Evolutionary conservation across 2,113 vertebrate species (phyloP), one percentile per base, ranked within the genome.

Genomic region (Ascaphus truei): DNA sequence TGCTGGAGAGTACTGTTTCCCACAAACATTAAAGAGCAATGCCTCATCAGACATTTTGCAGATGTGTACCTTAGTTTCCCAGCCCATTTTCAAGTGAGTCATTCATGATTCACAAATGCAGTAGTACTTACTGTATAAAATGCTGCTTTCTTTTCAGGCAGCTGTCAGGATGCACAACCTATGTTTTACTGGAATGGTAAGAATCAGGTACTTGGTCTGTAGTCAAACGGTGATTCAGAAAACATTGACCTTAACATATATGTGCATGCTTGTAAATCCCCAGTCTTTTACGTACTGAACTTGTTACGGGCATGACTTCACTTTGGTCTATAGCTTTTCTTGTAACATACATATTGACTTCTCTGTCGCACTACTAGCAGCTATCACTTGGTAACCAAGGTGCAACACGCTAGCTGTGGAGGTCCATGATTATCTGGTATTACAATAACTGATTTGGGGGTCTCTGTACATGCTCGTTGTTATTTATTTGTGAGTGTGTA

Each of bases 1-100:
- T 23, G 2, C 20, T 43, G 30, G 13, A 55, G 26, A 41, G 36
- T 50, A 64, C 26, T 43, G 10, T 39, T 60, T 16, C 85, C 81
- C 84, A 86, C 16, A 34, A 23, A 26, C 83, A 77, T 62, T 30
- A 68, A 68, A 43, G 77, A 80, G 83, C 79, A 53, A 78, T 45
- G 78, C 73, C 79, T 82, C 79, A 79, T 6, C 37, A 86, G 78
- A 80, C 80, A 66, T 68, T 79, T 77, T 80, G 78, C 76, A 73
- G 73, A 65, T 10, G 62, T 66, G 33, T 48, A 23, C 69, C 68
- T 75, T 59, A 79, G 66, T 63, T 77, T 50, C 5, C 13, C 77
- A 68, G 80, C 72, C 73, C 56, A 75, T 59, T 63, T 59, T 6
- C 57, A 0, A 16, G 41, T 86, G 86, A 89, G 71, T 90, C 84